Conservation (phyloP, 2,888 invertebrate genomes). For the Trachelus tabidus region DNA sequence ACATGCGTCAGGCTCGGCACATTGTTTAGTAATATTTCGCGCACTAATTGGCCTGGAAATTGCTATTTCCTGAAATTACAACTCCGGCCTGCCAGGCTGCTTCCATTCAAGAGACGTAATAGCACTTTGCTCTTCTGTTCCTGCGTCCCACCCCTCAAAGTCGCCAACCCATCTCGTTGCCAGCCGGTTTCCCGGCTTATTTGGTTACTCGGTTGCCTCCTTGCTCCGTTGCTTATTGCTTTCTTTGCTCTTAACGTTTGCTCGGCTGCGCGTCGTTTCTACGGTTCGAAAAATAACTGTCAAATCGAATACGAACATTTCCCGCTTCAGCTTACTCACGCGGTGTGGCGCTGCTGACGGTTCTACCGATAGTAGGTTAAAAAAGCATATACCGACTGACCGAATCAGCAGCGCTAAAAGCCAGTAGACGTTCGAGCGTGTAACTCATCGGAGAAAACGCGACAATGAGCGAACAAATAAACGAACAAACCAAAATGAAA, state of each 20-base stretch:
- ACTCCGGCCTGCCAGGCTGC: constrained; percentile 24
- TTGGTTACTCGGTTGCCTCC: background rate
- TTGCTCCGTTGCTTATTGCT: background rate
- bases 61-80: constrained; percentile 52
- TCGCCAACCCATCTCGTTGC: background rate
- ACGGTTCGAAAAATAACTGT: background rate
- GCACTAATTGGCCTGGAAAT: constrained; percentile 58
- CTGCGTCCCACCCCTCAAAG: background rate
- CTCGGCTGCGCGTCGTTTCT: background rate
- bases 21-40: constrained; percentile 57
- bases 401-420: background rate
- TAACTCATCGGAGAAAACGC: background rate
- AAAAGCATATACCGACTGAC: background rate
- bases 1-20: constrained; percentile 42
- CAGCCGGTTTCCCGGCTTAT: background rate
- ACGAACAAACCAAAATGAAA: constrained; percentile 39
- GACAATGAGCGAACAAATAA: background rate
- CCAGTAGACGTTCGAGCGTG: background rate
- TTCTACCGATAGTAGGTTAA: background rate
- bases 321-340: background rate
- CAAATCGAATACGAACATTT: background rate
- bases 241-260: background rate
- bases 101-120: constrained; percentile 33
- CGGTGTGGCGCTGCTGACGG: background rate
- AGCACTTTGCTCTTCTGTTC: constrained; percentile 18